Conservation (phyloP, 2,797 vertebrate genomes). For the Phalloptychus januarius region DNA sequence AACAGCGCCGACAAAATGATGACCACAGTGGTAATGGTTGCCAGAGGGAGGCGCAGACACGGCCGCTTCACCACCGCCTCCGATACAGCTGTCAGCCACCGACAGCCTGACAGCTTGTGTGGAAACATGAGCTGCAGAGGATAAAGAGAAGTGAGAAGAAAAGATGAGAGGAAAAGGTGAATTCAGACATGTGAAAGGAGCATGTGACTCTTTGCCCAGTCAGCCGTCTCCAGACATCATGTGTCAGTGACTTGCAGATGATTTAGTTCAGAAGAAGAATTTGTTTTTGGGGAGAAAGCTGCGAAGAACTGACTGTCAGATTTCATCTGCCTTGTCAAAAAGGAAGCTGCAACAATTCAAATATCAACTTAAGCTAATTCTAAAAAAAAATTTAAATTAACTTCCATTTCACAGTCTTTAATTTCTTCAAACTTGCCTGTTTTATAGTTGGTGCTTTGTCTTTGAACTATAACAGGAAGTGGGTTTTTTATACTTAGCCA, state of each 20-base stretch:
- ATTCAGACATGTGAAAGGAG: constrained; percentile 27
- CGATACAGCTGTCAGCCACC: constrained; percentile 80
- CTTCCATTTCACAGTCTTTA: background rate
- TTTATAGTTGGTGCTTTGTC: background rate
- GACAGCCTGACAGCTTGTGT: constrained; percentile 78
- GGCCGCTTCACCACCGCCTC: constrained; percentile 89
- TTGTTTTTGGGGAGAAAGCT: constrained; percentile 24
- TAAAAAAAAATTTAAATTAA: background rate
- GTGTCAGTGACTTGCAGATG: constrained; percentile 20
- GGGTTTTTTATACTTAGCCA: background rate
- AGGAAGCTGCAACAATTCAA: constrained; percentile 22
- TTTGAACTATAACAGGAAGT: background rate
- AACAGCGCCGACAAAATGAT: constrained; percentile 87
- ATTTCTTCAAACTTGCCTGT: background rate
- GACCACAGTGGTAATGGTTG: constrained; percentile 81
- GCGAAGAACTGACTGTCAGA: constrained; percentile 23
- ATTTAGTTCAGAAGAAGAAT: constrained; percentile 58
- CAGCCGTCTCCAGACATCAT: constrained; percentile 33
- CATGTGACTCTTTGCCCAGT: constrained; percentile 21
- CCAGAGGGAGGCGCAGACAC: constrained; percentile 87
- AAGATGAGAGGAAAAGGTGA: constrained; percentile 8
- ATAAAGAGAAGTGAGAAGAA: background rate
- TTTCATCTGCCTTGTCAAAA: constrained; percentile 8
- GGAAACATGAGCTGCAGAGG: constrained; percentile 83
- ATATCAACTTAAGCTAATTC: constrained; percentile 18